Conservation (phyloP, 1,140 invertebrate genomes). For the Diuraphis noxia region DNA sequence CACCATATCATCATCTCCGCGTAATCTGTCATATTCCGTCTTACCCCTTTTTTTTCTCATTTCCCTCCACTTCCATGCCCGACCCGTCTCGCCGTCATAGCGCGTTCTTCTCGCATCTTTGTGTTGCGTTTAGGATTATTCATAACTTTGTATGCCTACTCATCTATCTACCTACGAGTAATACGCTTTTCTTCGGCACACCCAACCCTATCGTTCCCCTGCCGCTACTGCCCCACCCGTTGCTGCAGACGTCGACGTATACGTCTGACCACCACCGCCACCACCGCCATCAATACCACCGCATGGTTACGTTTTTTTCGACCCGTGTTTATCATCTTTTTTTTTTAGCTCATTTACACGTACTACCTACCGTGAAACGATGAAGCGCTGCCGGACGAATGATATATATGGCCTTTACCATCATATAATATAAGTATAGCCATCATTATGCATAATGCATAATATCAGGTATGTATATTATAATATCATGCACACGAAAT, state of each 20-base stretch:
- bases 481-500: neutral
- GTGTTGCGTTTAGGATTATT: conserved; percentile 33
- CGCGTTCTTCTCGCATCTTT: conserved; percentile 31
- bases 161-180: neutral
- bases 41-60: conserved; percentile 33
- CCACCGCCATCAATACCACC: neutral
- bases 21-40: conserved; percentile 48
- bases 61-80: neutral
- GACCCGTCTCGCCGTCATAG: too few relatives aligned
- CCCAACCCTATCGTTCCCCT: neutral
- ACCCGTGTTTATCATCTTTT: neutral
- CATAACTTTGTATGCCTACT: neutral
- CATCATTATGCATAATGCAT: neutral
- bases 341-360: conserved; percentile 44
- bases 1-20: neutral
- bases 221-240: neutral
- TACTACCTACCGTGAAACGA: conserved; percentile 2
- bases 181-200: neutral
- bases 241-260: neutral
- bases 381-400: neutral
- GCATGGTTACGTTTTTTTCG: neutral
- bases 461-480: too few relatives aligned
- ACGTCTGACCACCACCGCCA: neutral
- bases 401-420: neutral
- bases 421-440: neutral